A percentile compares a stretch with the other conserved stretches of the same genome.
Conservation (phyloP, 2,797 vertebrate species). For the Chrysolophus pictus region DNA sequence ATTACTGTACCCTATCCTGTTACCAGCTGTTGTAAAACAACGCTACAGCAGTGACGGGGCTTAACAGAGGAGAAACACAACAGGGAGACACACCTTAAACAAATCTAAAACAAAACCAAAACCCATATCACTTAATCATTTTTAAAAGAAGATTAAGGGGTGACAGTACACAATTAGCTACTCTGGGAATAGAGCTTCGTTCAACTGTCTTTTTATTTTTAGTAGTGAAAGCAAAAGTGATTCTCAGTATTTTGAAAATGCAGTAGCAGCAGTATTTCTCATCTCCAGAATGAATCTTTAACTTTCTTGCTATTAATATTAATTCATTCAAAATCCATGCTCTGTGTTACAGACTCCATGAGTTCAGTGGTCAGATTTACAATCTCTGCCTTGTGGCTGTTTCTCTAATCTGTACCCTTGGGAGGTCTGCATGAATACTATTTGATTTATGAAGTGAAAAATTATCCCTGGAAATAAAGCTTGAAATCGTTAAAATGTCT, state of each 20-base stretch:
- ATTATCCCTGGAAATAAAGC: neutral
- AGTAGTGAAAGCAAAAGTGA: neutral
- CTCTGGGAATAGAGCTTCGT: neutral
- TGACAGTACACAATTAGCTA: neutral
- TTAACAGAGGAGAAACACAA: neutral
- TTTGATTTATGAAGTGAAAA: conserved; percentile 8
- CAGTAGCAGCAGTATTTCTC: neutral
- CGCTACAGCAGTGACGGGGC: neutral
- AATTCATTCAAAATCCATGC: neutral
- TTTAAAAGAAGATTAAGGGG: neutral
- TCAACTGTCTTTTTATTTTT: neutral
- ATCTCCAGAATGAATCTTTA: neutral
- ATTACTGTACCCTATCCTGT: neutral
- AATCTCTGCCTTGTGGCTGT: neutral
- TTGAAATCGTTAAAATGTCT: accelerated
- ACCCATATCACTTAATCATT: neutral
- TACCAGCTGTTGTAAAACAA: neutral
- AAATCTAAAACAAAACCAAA: neutral
- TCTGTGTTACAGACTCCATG: neutral
- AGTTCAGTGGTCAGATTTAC: neutral
- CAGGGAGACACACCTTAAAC: neutral
- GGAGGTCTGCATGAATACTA: neutral
- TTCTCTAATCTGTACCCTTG: neutral
- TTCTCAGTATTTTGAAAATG: neutral
- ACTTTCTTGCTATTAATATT: neutral